Evolutionary conservation across 30 jellyfish, hydroid and myxozoan genomes (phyloP), one percentile per base, ranked within the genome.

Genomic region (Calvadosia cruxmelitensis): DNA sequence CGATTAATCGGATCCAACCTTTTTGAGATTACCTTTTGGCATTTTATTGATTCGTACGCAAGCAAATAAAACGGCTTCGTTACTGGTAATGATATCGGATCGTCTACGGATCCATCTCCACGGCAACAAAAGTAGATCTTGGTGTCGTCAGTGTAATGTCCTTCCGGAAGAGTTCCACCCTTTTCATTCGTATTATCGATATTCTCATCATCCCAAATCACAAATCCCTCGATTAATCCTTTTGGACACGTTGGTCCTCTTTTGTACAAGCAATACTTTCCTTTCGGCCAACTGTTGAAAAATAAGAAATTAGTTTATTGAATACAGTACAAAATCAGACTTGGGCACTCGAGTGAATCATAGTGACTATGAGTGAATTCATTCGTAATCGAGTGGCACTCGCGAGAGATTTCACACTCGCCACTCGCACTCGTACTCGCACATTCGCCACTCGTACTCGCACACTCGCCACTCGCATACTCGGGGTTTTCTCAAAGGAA

Each of bases 161-260:
- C 95, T 71, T 84, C 95, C 23, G 95, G 95, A 0, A 84, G 48
- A 23, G 78, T 75, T 23, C 95, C 95, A 7, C 82, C 90, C 27
- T 49, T 73, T 64, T 84, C 95, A 74, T 84, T 77, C 68, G 75
- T 86, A 50, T 84, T 84, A 48, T 84, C 95, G 13, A 88, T 77
- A 53, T 84, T 84, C 68, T 84, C 95, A 33, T 84, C 95, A 64
- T 84, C 95, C 95, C 95, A 84, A 1, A 84, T 84, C 50, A 84
- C 95, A 57, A 84, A 84, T 0, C 95, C 95, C 71, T 84, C 86
- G 13, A 31, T 70, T 71, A 84, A 24, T 1, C 74, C 57, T 26
- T 36, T 23, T 1, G 95, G 95, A 68, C 95, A 84, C 7, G 52
- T 31, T 33, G 92, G 83, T 2, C 95, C 95, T 31, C 90, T 64